phyloP scores from a whole-genome alignment of 2,113 vertebrate species.

The Lontra canadensis region DNA sequence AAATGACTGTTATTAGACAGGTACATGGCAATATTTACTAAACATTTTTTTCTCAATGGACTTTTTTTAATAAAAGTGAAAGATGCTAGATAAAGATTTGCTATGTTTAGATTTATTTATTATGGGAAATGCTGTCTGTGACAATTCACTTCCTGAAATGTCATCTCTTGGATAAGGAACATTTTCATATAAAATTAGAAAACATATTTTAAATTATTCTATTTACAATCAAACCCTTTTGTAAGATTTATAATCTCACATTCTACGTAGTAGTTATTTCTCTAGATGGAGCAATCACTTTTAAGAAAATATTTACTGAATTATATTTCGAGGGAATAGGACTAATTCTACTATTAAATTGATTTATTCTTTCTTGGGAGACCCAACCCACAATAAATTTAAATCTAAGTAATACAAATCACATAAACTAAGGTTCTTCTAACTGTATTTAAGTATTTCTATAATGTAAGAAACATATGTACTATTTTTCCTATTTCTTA shows the following conservation, averaged over 20 bases:
- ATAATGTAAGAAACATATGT: neutral
- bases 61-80: neutral
- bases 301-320: neutral
- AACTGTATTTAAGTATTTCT: neutral
- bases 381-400: neutral
- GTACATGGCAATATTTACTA: neutral
- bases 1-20: neutral
- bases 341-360: neutral
- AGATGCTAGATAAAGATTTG: neutral
- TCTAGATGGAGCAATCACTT: neutral
- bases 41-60: neutral
- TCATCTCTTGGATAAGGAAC: neutral
- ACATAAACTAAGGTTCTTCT: neutral
- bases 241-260: neutral
- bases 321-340: neutral
- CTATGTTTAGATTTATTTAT: neutral
- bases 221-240: neutral
- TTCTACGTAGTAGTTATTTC: neutral
- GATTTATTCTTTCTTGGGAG: neutral
- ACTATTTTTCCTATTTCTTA: neutral
- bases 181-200: constrained; percentile 3
- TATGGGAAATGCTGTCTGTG: neutral
- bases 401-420: neutral
- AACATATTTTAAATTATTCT: neutral
- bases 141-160: neutral